Base-by-base conservation (phyloP, 2,888 invertebrate species). In the Heteromyza rotundicornis region DNA sequence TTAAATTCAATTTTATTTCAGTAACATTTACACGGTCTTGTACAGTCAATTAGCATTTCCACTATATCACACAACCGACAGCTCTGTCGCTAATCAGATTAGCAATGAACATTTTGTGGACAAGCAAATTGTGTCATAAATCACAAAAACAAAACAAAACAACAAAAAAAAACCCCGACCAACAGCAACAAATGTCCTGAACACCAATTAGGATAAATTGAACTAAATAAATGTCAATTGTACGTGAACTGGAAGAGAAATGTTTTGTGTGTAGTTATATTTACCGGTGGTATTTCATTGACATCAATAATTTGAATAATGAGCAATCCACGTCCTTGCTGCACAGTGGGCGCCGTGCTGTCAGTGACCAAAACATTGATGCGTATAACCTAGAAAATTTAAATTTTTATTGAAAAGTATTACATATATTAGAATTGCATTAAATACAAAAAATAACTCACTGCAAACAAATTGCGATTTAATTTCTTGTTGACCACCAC, bases 341-440 rank as follows among this genome's bases (percentile, higher is more conserved):
- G 95, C 0, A 90, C 83, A 0, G 88, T 88, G 0, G 89, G 87
- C 0, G 95, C 95, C 0, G 92, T 91, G 1, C 89, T 89, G 76
- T 96, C 96, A 0, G 90, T 90, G 2, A 81, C 95, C 17, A 89
- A 83, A 1, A 94, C 90, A 0, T 92, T 90, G 56, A 95, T 86
- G 14, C 92, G 89, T 23, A 96, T 86, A 0, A 92, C 89, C 77
- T 78, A 49, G 0, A 65, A 64, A 55, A 36, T 5, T 27, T 27
- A 27, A 27, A 27, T 27, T 27, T 10, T 27, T 10, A 5, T 27
- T 51, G 57, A 23, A 10, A 27, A n/a, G n/a, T n/a, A 27, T 27
- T 27, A 7, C 10, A 27, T 7, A 27, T 27, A 12, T 40, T 40
- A 40, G 14, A 44, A 59, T 14, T 10, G 27, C 10, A 5, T 10